Evolutionary conservation across 2,113 vertebrate genomes (phyloP), one percentile per base, ranked within the genome.

Genomic region (Pelmatolapia mariae): DNA sequence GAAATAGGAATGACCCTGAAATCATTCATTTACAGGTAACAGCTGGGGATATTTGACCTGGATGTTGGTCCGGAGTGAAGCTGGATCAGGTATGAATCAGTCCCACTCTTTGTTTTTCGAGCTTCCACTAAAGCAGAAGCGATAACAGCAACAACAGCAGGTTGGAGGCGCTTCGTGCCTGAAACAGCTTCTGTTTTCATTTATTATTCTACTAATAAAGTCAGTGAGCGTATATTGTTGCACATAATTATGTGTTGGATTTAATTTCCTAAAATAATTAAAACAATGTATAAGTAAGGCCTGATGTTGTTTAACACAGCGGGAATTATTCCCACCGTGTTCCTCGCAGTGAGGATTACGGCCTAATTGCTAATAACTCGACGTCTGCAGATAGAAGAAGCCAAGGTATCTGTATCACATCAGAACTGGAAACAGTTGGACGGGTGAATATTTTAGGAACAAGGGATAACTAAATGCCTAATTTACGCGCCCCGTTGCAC

Each of bases 251-350:
- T 66, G 31, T 63, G 59, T 36, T 63, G 31, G 10, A 36, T 63
- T 63, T 36, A n/a, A 36, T n/a, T 36, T 36, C 31, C 18, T 36
- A 36, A 63, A 63, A 33, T 33, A 33, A 36, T 66, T 36, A 66
- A 63, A n/a, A n/a, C 31, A 36, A 66, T 36, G 61, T 66, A 1
- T 66, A 36, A 66, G 59, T 36, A 18, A 11, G 0, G 1, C 2
- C 31, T 66, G 61, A 66, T 66, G 31, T 36, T 63, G 2, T 36
- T 0, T 36, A n/a, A n/a, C 10, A 2, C 59, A 36, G 6, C 5
- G 6, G 45, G 15, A 50, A 47, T 47, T 3, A 1, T 4, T 36
- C 31, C 59, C 16, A 4, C 26, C 1, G 1, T 1, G 29, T 61
- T 33, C 29, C 57, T 31, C 57, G 0, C 26, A 33, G 59, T 2